These are phyloP conservation scores for Candoia aspera DNA, from an alignment of 2,113 vertebrate species.

Conservation along the genomic window DNA sequence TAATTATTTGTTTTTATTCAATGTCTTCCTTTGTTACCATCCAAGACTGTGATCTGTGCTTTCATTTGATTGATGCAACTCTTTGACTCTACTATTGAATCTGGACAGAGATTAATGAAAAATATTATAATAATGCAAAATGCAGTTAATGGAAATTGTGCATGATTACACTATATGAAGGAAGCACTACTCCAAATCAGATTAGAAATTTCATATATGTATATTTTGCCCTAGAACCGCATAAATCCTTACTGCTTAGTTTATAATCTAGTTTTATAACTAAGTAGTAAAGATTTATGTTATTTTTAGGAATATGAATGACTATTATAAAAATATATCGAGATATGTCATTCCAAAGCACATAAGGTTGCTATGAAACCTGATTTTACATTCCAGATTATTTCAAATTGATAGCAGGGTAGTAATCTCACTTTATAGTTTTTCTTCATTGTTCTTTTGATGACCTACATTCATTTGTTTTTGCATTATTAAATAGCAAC, in stretches of 20 bases:
- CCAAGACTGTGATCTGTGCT: not conserved
- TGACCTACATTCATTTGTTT: constrained; percentile 41
- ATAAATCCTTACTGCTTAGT: not conserved
- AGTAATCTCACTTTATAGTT: constrained; percentile 49
- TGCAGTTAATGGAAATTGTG: not conserved
- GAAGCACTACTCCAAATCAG: not conserved
- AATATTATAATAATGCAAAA: not conserved
- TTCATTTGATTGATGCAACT: not conserved
- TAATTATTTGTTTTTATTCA: not conserved
- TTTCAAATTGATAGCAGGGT: constrained; percentile 54
- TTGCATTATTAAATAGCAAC: constrained; percentile 65
- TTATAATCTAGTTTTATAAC: not conserved
- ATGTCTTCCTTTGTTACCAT: not conserved
- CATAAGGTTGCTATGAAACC: not conserved
- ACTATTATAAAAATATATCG: not conserved
- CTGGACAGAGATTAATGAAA: not conserved
- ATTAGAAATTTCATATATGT: not conserved
- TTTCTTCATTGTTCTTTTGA: constrained; percentile 36
- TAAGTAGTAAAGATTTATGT: not conserved
- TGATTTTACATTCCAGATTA: constrained; percentile 32
- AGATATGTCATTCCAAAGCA: not conserved
- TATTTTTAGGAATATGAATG: not conserved
- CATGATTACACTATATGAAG: not conserved
- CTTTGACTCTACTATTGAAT: not conserved
- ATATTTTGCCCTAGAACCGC: not conserved